These are phyloP conservation scores for Alauda arvensis DNA, from an alignment of 2,797 vertebrate species.

Conservation along the genomic window DNA sequence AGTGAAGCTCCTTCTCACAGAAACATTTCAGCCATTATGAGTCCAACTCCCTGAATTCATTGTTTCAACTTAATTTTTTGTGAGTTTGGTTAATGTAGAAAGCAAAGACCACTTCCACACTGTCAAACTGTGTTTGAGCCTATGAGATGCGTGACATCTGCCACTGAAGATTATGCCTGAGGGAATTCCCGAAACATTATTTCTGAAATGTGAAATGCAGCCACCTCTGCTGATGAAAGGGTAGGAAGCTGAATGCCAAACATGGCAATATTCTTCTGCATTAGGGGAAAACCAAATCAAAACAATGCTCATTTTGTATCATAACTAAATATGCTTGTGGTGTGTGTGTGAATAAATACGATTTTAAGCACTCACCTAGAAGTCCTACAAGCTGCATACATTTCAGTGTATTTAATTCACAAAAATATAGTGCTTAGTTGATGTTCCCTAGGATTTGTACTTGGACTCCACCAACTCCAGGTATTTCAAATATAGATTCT, in stretches of 20 bases:
- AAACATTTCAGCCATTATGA: neutral
- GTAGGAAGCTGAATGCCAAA: neutral
- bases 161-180: neutral
- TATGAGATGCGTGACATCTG: neutral
- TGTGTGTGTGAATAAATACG: neutral
- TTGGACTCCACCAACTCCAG: slow-evolving; percentile 36
- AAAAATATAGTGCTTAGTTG: neutral
- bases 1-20: neutral
- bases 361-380: neutral
- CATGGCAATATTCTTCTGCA: neutral
- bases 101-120: neutral
- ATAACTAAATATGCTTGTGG: neutral
- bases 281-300: neutral
- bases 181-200: neutral
- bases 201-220: neutral
- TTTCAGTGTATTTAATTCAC: neutral
- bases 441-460: slow-evolving; percentile 12
- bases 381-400: neutral
- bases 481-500: slow-evolving; percentile 49
- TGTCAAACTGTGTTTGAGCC: neutral
- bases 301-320: neutral
- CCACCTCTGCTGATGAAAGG: neutral
- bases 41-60: neutral
- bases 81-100: neutral
- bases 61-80: neutral